A percentile compares a stretch with the other conserved stretches of the same genome.
These are phyloP conservation scores for Folsomia candida DNA, from an alignment of 2,888 invertebrate species.

Conservation along the genomic window DNA sequence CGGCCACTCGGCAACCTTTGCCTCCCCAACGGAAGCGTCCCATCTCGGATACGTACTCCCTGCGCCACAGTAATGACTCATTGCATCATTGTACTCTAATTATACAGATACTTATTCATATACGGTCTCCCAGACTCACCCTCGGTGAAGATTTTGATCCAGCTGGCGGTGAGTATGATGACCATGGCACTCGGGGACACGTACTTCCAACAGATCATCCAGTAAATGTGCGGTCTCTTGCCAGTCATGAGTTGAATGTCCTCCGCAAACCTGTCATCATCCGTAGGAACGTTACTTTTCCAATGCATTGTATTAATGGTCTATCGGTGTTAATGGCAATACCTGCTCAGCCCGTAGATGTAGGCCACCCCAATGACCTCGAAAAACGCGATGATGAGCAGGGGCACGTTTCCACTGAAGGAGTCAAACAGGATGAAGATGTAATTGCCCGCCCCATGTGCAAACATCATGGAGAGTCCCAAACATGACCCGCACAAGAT, in stretches of 20 bases:
- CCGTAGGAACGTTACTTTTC: slow-evolving; percentile 18
- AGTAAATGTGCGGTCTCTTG: slow-evolving; percentile 79
- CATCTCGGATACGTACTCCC: slow-evolving; percentile 85
- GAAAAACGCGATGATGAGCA: slow-evolving; percentile 87
- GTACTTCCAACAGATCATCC: slow-evolving; percentile 94
- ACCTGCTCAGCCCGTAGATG: slow-evolving; percentile 85
- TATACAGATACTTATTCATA: too few relatives aligned
- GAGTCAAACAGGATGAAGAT: slow-evolving; percentile 90
- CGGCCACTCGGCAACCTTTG: slow-evolving; percentile 80
- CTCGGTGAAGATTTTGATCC: slow-evolving; percentile 73
- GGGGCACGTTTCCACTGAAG: slow-evolving; percentile 88
- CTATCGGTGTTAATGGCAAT: background rate
- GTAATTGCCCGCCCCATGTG: slow-evolving; percentile 90
- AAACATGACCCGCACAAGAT: slow-evolving; percentile 77
- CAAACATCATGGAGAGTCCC: slow-evolving; percentile 81
- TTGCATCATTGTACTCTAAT: too few relatives aligned
- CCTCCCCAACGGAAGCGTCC: slow-evolving; percentile 69
- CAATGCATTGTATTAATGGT: too few relatives aligned
- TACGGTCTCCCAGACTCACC: too few relatives aligned
- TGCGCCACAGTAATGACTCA: too few relatives aligned
- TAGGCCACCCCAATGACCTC: slow-evolving; percentile 92
- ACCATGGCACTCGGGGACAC: slow-evolving; percentile 86
- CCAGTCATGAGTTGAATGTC: slow-evolving; percentile 96
- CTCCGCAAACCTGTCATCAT: slow-evolving; percentile 72
- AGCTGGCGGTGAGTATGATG: slow-evolving; percentile 77